Conservation (phyloP, 2,888 invertebrate genomes). For the Morpho achilles region DNA sequence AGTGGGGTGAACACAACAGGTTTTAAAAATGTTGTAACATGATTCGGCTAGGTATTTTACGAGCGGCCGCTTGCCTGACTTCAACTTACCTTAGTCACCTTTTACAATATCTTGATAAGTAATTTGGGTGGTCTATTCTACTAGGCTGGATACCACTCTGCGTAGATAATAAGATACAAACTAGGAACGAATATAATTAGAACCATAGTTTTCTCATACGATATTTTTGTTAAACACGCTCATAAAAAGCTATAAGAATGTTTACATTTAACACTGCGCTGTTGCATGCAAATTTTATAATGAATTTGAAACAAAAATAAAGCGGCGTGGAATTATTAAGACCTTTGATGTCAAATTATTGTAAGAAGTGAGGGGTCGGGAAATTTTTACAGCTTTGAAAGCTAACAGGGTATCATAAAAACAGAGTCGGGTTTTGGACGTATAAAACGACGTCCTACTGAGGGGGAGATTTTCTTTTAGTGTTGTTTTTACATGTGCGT, state of each 20-base stretch:
- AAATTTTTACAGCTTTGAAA: conserved; percentile 31
- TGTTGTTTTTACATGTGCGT: conserved; percentile 26
- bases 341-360: conserved; percentile 31
- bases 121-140: no score
- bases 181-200: no score
- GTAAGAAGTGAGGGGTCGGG: conserved; percentile 29
- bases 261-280: background rate
- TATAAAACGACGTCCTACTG: conserved; percentile 25
- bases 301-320: conserved; percentile 26
- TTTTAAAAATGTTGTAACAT: no score
- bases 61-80: no score
- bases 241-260: background rate
- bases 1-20: no score
- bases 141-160: no score
- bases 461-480: conserved; percentile 26
- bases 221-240: no score
- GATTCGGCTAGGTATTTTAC: no score
- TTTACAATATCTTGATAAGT: no score
- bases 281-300: conserved; percentile 27
- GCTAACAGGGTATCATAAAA: conserved; percentile 31
- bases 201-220: no score
- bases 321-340: conserved; percentile 27
- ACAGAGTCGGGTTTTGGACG: conserved; percentile 25
- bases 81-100: no score
- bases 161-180: no score